These are phyloP conservation scores for Poeciliopsis prolifica DNA, from an alignment of 2,113 vertebrate genomes.

Conservation along the genomic window DNA sequence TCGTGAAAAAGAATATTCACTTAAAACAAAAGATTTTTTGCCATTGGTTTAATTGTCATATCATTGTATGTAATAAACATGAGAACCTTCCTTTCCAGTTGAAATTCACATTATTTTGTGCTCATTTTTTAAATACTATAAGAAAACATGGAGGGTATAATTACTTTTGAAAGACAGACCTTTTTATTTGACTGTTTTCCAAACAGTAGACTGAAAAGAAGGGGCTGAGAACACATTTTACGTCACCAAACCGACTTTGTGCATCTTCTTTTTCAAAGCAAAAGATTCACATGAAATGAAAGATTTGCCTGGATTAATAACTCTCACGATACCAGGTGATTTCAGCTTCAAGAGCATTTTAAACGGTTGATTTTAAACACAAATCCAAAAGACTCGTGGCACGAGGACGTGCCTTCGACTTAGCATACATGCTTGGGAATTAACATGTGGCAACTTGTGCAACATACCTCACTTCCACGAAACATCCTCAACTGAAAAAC, in stretches of 20 bases:
- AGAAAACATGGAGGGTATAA: not conserved
- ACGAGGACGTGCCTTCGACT: not conserved
- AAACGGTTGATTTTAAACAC: not conserved
- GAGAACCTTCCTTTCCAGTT: not conserved
- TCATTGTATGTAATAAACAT: no score
- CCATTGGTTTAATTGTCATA: no score
- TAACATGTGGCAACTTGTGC: conserved; percentile 11
- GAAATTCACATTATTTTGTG: not conserved
- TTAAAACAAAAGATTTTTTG: no score
- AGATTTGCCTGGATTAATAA: no score
- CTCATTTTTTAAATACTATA: not conserved
- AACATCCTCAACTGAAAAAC: conserved; percentile 1
- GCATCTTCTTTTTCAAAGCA: no score
- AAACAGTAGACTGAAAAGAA: no score
- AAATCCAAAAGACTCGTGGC: not conserved
- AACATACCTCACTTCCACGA: conserved; percentile 11
- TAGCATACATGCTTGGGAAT: not conserved
- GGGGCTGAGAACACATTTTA: no score
- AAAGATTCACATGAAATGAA: no score
- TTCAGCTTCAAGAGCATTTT: not conserved
- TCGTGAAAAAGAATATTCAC: no score
- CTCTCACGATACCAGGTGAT: not conserved
- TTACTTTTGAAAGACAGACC: not conserved
- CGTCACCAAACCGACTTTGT: no score
- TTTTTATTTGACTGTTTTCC: not conserved